Evolutionary conservation across 2,113 vertebrate genomes (phyloP).

Genomic region (Gallinago paraguaiae): DNA sequence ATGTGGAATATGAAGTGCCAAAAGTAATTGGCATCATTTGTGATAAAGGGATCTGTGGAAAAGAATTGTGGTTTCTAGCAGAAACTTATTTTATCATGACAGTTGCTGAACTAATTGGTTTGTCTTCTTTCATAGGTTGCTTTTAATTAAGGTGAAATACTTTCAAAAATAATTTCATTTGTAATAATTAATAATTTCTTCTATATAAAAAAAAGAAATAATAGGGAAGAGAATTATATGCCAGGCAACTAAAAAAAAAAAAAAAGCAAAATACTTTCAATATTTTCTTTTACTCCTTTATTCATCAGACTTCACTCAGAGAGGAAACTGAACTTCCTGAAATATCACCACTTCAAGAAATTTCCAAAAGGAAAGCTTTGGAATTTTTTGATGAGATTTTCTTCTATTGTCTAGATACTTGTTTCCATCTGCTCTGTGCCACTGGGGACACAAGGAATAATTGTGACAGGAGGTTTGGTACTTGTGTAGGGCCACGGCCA

Average conservation of each 20-base stretch:
- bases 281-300: background rate
- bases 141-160: background rate
- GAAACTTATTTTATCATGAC: background rate
- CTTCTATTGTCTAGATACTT: background rate
- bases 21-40: background rate
- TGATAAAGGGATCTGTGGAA: background rate
- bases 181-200: background rate
- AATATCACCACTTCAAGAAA: background rate
- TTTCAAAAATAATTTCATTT: background rate
- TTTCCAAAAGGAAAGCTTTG: background rate
- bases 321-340: background rate
- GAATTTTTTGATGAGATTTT: background rate
- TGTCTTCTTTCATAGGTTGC: background rate
- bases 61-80: background rate
- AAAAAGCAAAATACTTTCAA: background rate
- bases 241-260: background rate
- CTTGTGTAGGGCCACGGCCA: rapidly evolving
- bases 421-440: background rate
- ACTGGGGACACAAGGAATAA: background rate
- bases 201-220: background rate
- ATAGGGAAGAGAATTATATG: background rate
- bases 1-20: background rate
- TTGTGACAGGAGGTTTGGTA: background rate
- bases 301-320: background rate
- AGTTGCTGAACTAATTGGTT: background rate